Evolutionary conservation across 2,888 invertebrate species (phyloP), one percentile per base, ranked within the genome.

Genomic region (Melinaea marsaeus): DNA sequence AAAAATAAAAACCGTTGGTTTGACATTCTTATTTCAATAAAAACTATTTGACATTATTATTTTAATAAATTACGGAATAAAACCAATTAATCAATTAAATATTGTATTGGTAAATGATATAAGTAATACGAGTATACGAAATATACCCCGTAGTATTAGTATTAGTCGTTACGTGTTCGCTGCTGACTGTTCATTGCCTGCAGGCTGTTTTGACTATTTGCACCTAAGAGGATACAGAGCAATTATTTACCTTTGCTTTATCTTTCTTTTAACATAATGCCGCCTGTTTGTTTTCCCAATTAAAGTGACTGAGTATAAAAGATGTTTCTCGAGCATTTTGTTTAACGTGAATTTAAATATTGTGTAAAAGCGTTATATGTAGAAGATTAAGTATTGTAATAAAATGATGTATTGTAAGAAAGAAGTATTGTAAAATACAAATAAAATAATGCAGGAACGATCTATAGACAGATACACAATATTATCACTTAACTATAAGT

Each of bases 231-330:
- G 74, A 77, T 78, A 64, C 75, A 74, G 71, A 81, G 83, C 83
- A 79, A 77, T 75, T 79, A 79, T 84, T 85, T 82, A 80, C 76
- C 77, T 74, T 72, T 68, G 67, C 69, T 74, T 79, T 75, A 79
- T 81, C 79, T 78, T 72, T 61, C 71, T 67, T 72, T 75, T 75
- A 79, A 78, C 76, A 69, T 69, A 72, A 75, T 74, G 76, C 22
- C 22, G 74, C 72, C 75, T 76, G 72, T 72, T 67, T 63, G 61
- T 61, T 63, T 67, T 62, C 57, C 54, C 54, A 61, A 56, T 61
- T 55, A 57, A 63, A 61, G 45, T 63, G 61, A 65, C 55, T 59
- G 51, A n/a, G 46, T 13, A 48, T 22, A 48, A 13, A n/a, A 4
- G 22, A 48, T 48, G 13, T 13, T n/a, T 48, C 3, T 48, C 7